Evolutionary conservation across 2,888 invertebrate species (phyloP), one percentile per base, ranked within the genome.

Genomic region (Mactromeris polynyma): DNA sequence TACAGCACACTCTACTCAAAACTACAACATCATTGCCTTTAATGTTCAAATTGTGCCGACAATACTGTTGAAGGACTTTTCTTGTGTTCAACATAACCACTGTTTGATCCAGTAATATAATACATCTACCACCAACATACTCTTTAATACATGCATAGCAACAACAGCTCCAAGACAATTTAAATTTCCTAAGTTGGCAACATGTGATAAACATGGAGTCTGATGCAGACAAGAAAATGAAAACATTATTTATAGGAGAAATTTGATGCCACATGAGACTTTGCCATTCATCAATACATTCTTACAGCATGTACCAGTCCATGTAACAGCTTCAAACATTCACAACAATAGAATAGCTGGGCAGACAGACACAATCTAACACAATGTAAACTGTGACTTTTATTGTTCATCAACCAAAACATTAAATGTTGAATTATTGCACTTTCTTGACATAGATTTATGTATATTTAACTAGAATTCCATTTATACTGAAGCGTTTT

Each of bases 311-410:
- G 58, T n/a, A 26, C 26, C 26, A 2, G 58, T 9, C 26, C 58
- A 26, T 26, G 26, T 64, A 64, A 64, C 58, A 26, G 26, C 58
- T 26, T 26, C 6, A 64, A 64, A 64, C 58, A 64, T 26, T 64
- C 58, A 64, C 26, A 64, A 64, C 26, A 64, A 64, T 64, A 26
- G 26, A 64, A 64, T 26, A 64, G 21, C 26, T 64, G n/a, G 58
- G 58, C 58, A 64, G 58, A 64, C 58, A 64, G 58, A 64, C n/a
- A 64, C 58, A n/a, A 64, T 64, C n/a, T 46, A n/a, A 64, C 58
- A 64, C n/a, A n/a, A 64, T 64, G 58, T 21, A 64, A 26, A 64
- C 1, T 64, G n/a, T 64, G n/a, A 26, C 9, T 2, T 64, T n/a
- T 26, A 9, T 64, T 11, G 26, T 26, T 64, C 58, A 51, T 42